Evolutionary conservation across 1,140 invertebrate species (phyloP), one percentile per base, ranked within the genome.

Genomic region (Oedothorax gibbosus): DNA sequence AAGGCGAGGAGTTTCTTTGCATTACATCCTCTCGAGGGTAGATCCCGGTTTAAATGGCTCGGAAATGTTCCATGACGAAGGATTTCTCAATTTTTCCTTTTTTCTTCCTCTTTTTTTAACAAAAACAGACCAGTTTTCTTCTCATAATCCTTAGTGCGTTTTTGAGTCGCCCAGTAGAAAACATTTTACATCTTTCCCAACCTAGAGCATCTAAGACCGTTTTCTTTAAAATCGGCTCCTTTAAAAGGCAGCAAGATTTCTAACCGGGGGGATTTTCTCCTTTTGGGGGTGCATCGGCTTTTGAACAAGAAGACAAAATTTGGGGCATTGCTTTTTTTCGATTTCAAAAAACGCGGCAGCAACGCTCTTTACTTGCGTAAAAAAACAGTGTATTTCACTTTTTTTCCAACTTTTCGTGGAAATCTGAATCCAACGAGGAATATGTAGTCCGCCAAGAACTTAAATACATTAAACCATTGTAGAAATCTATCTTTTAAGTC

Each of bases 321-420:
- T 71, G 35, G 50, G 15, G n/a, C 21, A 9, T 69, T 71, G 21
- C 51, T 49, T 50, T 71, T 50, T 21, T 65, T 20, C 18, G 18
- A n/a, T 65, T 21, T 20, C 7, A 65, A 71, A 71, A 12, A 71
- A 7, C 9, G 51, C 68, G 15, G 68, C 68, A 50, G 35, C n/a
- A 71, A 71, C 15, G 20, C 12, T 15, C 51, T 50, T 71, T 71
- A 50, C 8, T 6, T 71, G 20, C 14, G 14, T 71, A 71, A 21
- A 71, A 71, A 71, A 71, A 7, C 21, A 50, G 14, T 71, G 68
- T 50, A 71, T 71, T 71, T 21, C 51, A 50, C 68, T 50, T n/a
- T n/a, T n/a, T n/a, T n/a, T n/a, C n/a, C n/a, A n/a, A n/a, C n/a
- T n/a, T n/a, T n/a, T n/a, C n/a, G n/a, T n/a, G n/a, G n/a, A n/a